Evolutionary conservation across 1,140 invertebrate genomes (phyloP).

Genomic region (Apis dorsata): DNA sequence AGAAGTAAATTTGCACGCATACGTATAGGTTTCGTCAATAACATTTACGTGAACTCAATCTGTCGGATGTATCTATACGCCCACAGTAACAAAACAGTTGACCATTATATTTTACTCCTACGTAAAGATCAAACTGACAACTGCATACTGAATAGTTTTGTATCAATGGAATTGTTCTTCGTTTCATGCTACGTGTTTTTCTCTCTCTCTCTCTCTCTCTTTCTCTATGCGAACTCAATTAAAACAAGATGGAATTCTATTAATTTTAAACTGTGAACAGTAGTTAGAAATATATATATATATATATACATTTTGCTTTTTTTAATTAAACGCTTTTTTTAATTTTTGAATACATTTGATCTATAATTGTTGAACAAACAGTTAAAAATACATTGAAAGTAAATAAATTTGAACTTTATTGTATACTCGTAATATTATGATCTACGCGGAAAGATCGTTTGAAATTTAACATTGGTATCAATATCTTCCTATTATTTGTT

Average conservation of each 20-base stretch:
- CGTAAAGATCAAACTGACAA: conserved; percentile 24
- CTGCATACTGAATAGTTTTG: conserved; percentile 24
- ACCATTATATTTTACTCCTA: conserved; percentile 35
- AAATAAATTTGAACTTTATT: too few species aligned
- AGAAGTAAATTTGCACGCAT: background rate
- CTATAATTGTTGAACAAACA: too few species aligned
- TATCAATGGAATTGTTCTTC: conserved; percentile 13
- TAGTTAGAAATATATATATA: background rate
- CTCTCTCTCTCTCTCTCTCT: background rate
- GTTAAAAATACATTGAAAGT: too few species aligned
- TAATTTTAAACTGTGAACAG: background rate
- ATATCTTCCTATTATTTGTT: too few species aligned
- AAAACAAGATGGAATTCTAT: background rate
- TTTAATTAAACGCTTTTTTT: background rate
- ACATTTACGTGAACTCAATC: conserved; percentile 35
- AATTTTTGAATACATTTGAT: too few species aligned
- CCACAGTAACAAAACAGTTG: conserved; percentile 10
- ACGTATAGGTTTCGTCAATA: conserved; percentile 8
- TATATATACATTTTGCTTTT: background rate
- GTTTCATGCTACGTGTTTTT: background rate
- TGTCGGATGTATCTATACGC: conserved; percentile 17
- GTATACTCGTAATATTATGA: too few species aligned
- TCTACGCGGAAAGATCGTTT: too few species aligned
- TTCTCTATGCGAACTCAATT: background rate
- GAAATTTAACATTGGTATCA: too few species aligned